Conservation (phyloP, 1,140 invertebrate genomes). For the Bombus breviceps region DNA sequence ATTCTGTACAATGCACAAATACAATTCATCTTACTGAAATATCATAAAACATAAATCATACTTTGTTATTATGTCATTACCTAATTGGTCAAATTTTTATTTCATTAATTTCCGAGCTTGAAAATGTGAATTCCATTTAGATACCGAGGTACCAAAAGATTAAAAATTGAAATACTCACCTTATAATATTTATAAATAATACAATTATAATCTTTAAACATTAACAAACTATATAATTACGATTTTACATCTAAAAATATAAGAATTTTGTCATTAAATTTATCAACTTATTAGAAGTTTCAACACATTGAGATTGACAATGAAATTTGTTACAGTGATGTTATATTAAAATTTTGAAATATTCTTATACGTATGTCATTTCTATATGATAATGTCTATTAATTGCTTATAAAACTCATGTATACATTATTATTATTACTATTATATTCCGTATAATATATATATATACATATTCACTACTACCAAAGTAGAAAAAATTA, state of each 20-base stretch:
- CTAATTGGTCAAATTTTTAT: background rate
- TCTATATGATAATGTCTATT: background rate
- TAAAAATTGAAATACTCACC: background rate
- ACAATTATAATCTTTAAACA: background rate
- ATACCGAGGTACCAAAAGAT: background rate
- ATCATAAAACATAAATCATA: background rate
- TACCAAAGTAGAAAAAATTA: background rate
- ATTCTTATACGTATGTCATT: background rate
- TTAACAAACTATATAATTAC: background rate
- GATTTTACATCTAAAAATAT: no score
- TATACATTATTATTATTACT: no score
- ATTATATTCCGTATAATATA: no score
- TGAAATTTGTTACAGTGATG: background rate
- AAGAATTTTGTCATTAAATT: background rate
- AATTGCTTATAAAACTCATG: background rate
- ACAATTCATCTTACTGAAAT: background rate
- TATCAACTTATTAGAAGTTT: background rate
- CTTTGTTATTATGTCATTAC: background rate
- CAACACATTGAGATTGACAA: background rate
- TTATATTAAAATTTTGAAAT: background rate
- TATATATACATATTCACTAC: no score
- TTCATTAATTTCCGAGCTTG: background rate
- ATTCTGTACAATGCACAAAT: background rate
- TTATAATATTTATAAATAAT: background rate
- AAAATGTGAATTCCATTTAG: background rate